Base-by-base conservation (phyloP, 2,797 vertebrate genomes). In the Phalanger gymnotis region DNA sequence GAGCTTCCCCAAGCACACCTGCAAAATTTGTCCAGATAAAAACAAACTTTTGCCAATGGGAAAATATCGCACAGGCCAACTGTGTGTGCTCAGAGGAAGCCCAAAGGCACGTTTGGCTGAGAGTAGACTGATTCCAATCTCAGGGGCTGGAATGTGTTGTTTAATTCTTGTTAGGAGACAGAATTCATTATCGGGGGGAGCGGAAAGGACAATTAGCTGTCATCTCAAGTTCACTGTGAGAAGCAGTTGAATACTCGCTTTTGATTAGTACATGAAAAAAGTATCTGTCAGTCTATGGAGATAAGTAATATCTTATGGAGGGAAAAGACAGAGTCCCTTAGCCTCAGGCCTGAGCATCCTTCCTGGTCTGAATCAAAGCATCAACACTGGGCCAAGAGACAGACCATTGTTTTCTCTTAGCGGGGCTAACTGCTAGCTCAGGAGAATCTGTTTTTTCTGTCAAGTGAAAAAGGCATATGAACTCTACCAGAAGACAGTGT, bases 281-380 rank as follows among this genome's bases (percentile, higher is more conserved):
- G 30, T 27, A 5, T 56, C 6, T 97, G 52, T 96, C 52, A 93
- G 93, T 94, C 96, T 54, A 25, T 40, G n/a, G n/a, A 73, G 16
- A 73, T 25, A 47, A 81, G 27, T 25, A 47, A 47, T 27, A 81
- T 47, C 40, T 10, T 11, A 93, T 47, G 4, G 57, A 7, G 93
- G 57, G 96, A 89, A 97, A 97, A 91, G 31, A 92, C 0, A 96
- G n/a, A 5, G 91, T 92, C 93, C 4, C 34, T 96, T 57, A 95
- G 34, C 5, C 95, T 51, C 94, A 92, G 22, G 31, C 11, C 55
- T 92, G 47, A 53, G 93, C 22, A 91, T 90, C 22, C 22, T 47
- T 47, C 73, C 22, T 22, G n/a, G 22, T 3, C n/a, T 16, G 16
- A 6, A 40, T 81, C 40, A 81, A 47, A 81, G 40, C 6, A 47